A percentile compares a stretch with the other conserved stretches of the same genome.
Evolutionary conservation across 2,888 invertebrate genomes (phyloP).

Genomic region (Morpho deidamia): DNA sequence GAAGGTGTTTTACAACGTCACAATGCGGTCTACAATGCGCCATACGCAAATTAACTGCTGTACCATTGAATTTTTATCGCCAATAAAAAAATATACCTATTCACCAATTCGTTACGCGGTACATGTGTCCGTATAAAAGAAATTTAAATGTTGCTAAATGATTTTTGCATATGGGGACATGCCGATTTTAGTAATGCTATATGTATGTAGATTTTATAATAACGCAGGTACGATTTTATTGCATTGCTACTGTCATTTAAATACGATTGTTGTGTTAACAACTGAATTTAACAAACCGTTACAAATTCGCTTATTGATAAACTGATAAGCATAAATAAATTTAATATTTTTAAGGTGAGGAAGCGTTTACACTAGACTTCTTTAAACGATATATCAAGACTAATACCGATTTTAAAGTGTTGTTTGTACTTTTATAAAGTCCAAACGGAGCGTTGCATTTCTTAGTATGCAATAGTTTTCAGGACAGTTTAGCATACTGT

Average conservation of each 20-base stretch:
- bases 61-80: constrained; percentile 67
- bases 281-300: constrained; percentile 63
- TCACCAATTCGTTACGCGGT: constrained; percentile 62
- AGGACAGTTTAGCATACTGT: too few relatives aligned
- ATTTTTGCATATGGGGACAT: constrained; percentile 68
- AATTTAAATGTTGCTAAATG: constrained; percentile 71
- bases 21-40: constrained; percentile 66
- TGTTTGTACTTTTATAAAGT: too few relatives aligned
- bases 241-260: constrained; percentile 35
- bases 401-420: too few relatives aligned
- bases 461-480: too few relatives aligned
- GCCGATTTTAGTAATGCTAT: constrained; percentile 27
- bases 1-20: constrained; percentile 42
- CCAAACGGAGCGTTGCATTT: too few relatives aligned
- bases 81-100: constrained; percentile 64
- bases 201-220: constrained; percentile 43
- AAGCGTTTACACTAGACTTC: constrained; percentile 7
- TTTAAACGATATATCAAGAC: neutral
- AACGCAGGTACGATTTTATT: constrained; percentile 32
- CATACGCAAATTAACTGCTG: constrained; percentile 72
- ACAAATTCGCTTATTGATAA: constrained; percentile 40
- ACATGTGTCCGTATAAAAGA: constrained; percentile 63
- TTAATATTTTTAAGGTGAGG: constrained; percentile 12
- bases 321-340: constrained; percentile 30
- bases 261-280: constrained; percentile 51